Conservation (phyloP, 2,888 invertebrate species). For the Nebria brevicollis region DNA sequence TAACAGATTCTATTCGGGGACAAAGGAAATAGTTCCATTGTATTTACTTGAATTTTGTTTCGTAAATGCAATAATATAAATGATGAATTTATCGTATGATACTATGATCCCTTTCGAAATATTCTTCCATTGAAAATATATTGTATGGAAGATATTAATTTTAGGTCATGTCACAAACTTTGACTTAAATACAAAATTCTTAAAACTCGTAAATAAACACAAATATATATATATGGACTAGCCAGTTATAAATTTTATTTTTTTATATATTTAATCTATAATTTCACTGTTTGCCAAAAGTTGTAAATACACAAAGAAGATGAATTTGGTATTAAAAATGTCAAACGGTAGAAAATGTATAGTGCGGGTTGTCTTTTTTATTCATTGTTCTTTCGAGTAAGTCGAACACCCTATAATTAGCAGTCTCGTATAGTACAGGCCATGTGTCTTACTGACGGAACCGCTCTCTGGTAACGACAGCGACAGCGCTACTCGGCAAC, state of each 20-base stretch:
- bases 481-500: neutral
- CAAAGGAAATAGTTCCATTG: slow-evolving; percentile 7
- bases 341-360: neutral
- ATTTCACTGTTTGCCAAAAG: too few species aligned
- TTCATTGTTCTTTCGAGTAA: neutral
- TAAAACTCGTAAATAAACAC: too few species aligned
- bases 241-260: too few species aligned
- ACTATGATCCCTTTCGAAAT: neutral
- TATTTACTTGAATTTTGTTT: neutral
- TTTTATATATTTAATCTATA: too few species aligned
- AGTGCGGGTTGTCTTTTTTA: neutral
- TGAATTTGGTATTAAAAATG: neutral
- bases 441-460: neutral
- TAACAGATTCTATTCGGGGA: slow-evolving; percentile 9
- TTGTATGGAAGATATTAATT: too few species aligned
- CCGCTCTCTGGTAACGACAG: neutral
- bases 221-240: too few species aligned
- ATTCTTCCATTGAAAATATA: too few species aligned
- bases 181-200: too few species aligned
- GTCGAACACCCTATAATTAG: neutral
- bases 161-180: too few species aligned
- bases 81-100: neutral
- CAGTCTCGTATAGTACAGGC: neutral
- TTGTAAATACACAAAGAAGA: too few species aligned
- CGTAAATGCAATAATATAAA: neutral